phyloP scores from a whole-genome alignment of 2,797 vertebrate genomes.

The Sandelia bainsii region DNA sequence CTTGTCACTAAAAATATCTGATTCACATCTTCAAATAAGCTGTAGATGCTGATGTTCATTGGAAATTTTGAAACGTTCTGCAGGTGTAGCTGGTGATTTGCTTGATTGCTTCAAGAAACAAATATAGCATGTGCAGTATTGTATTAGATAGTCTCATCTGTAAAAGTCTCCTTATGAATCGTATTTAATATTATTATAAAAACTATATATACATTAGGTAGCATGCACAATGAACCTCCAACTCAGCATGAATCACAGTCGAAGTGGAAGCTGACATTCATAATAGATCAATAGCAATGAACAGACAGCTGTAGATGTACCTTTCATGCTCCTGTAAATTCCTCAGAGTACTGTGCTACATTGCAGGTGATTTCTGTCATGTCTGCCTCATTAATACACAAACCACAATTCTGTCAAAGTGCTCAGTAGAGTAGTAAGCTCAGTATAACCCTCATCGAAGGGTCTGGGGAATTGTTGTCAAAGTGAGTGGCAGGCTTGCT shows the following conservation, averaged over 20 bases:
- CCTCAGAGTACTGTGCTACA: constrained; percentile 69
- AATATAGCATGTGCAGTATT: neutral
- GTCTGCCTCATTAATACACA: constrained; percentile 68
- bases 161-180: too few species aligned
- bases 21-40: neutral
- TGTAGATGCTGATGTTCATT: neutral
- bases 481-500: constrained; percentile 7
- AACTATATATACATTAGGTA: too few species aligned
- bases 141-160: neutral
- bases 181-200: too few species aligned
- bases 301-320: constrained; percentile 66
- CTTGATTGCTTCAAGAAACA: neutral
- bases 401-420: constrained; percentile 58
- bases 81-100: neutral
- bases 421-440: constrained; percentile 18
- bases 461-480: constrained; percentile 26
- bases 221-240: constrained; percentile 18
- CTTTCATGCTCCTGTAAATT: constrained; percentile 68
- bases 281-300: constrained; percentile 72
- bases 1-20: neutral
- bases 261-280: constrained; percentile 61
- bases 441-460: constrained; percentile 26
- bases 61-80: neutral
- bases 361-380: constrained; percentile 53
- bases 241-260: constrained; percentile 32